Evolutionary conservation across 2,113 vertebrate species (phyloP).

Genomic region (Dipodomys spectabilis): DNA sequence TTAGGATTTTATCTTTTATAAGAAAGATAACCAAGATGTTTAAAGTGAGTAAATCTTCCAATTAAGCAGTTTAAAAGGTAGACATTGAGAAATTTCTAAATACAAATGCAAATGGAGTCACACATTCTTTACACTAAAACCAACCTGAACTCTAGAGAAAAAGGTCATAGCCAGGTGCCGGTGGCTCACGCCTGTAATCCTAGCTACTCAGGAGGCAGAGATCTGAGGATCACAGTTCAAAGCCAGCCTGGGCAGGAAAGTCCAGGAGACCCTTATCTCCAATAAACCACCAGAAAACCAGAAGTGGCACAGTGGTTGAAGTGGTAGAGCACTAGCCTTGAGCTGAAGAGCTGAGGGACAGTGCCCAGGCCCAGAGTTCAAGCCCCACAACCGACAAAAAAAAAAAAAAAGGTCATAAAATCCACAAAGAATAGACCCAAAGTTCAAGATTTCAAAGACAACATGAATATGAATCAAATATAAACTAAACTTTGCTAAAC

Average conservation of each 20-base stretch:
- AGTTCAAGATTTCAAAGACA: not conserved
- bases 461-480: not conserved
- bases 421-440: not conserved
- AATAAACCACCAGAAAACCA: too few relatives aligned
- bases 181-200: too few relatives aligned
- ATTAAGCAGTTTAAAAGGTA: not conserved
- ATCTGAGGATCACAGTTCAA: too few relatives aligned
- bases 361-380: too few relatives aligned
- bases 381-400: too few relatives aligned
- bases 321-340: too few relatives aligned
- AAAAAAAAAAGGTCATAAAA: not conserved
- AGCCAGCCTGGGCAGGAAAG: too few relatives aligned
- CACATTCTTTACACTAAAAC: not conserved
- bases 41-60: slow-evolving; percentile 8
- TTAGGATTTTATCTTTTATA: slow-evolving; percentile 9
- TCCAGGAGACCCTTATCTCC: too few relatives aligned
- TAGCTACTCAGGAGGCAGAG: too few relatives aligned
- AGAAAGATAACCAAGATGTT: not conserved
- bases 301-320: too few relatives aligned
- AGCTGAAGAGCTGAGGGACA: too few relatives aligned
- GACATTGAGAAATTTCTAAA: not conserved
- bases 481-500: not conserved
- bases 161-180: not conserved
- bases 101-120: slow-evolving; percentile 24
- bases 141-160: not conserved